Evolutionary conservation across 2,888 invertebrate genomes (phyloP).

Genomic region (Thymelicus sylvestris): DNA sequence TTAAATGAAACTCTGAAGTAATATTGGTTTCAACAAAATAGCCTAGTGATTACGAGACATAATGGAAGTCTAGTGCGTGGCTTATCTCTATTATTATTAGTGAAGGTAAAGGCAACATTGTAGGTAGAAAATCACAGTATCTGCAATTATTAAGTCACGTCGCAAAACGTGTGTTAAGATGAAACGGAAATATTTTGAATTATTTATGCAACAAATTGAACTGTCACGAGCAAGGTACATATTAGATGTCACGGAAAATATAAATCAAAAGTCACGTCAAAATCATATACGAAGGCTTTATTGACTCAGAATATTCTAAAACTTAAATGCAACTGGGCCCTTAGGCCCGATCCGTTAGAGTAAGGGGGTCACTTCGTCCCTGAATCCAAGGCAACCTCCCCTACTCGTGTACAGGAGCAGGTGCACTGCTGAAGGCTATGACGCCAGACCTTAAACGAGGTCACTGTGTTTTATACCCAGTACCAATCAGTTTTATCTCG

Average conservation of each 20-base stretch:
- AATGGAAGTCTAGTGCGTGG: constrained; percentile 26
- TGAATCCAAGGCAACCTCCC: no score
- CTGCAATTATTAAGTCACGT: constrained; percentile 55
- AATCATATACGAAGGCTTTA: constrained; percentile 6
- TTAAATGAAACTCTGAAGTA: neutral
- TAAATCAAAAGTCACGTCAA: neutral
- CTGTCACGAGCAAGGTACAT: constrained; percentile 29
- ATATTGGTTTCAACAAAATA: neutral
- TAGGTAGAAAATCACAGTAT: constrained; percentile 43
- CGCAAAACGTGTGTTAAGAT: constrained; percentile 39
- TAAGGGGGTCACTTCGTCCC: no score
- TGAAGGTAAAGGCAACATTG: constrained; percentile 44
- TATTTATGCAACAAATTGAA: constrained; percentile 36
- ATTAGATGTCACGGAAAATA: constrained; percentile 31
- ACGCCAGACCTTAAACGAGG: no score
- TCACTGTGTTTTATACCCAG: no score
- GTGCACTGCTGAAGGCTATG: no score
- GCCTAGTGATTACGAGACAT: neutral
- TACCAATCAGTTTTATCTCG: no score
- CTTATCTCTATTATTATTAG: constrained; percentile 58
- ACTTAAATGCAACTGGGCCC: no score
- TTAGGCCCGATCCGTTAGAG: no score
- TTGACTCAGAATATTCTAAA: constrained; percentile 6
- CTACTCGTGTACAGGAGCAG: no score
- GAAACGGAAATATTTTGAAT: constrained; percentile 31